Evolutionary conservation across 1,140 invertebrate genomes (phyloP), one percentile per base, ranked within the genome.

Genomic region (Macrosteles quadrilineatus): DNA sequence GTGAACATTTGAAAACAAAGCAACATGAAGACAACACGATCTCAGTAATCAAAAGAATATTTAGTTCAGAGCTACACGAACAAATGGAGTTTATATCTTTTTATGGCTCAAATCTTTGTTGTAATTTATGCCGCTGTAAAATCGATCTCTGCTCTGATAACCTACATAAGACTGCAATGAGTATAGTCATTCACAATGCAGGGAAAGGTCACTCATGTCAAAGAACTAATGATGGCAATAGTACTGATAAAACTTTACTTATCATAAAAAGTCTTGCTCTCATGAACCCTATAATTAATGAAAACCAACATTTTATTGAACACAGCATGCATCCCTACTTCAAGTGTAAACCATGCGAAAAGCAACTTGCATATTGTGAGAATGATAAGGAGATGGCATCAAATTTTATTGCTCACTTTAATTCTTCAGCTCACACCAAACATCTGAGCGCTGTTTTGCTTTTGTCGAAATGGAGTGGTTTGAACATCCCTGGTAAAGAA

Each of bases 51-150:
- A 50, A 50, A 50, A n/a, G 3, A 50, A 50, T 19, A 11, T 21
- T 50, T 19, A 17, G 4, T 19, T 17, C 21, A 3, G 21, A 50
- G 14, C n/a, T 50, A 19, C 47, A 50, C 21, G 47, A 50, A 11
- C 14, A 50, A 4, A 17, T 50, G 47, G n/a, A 50, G n/a, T 50
- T 50, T 50, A 50, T 50, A 9, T 50, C 47, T 11, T 50, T 50
- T 50, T 50, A 50, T 50, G 47, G 47, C 21, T 50, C 47, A 6
- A 50, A 50, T 19, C 21, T 50, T 4, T 50, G 47, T 50, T 50
- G 47, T 19, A 50, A 50, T 50, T 21, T 50, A 4, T 50, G 47
- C n/a, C 4, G 47, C 2, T 6, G 47, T 21, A 50, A 50, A 50
- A 50, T 50, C 3, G 47, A 50, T 50, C 47, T 50, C 4, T 50